Base-by-base conservation (phyloP, 2,113 vertebrate species). In the Riparia riparia region DNA sequence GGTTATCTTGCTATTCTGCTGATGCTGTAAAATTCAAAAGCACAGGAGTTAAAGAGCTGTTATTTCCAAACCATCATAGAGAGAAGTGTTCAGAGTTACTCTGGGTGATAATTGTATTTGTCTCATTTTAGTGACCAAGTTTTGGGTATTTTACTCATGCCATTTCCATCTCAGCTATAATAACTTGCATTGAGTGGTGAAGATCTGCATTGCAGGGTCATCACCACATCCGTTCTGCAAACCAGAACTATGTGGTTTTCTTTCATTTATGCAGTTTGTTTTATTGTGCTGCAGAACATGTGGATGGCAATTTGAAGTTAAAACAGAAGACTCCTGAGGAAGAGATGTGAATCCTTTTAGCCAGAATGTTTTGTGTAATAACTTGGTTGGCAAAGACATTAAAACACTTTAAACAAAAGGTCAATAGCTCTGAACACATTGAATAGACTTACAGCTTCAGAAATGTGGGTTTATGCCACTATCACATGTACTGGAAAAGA, bases 191-290 rank as follows among this genome's bases (percentile, higher is more conserved):
- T 61, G 31, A 92, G 16, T 37, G 45, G 34, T 78, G 72, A 93
- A 86, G 56, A 65, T 90, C 78, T 86, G 66, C 82, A 39, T 70
- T 90, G 63, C 37, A 86, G 61, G 45, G 76, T 95, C 58, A 42
- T 77, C 51, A 49, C 60, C 60, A 31, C 37, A 49, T 16, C 29
- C 39, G 8, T 72, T 90, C 71, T 77, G 47, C 82, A 72, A 57
- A 88, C 29, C 54, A 76, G 37, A 82, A 39, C 44, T 53, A 53
- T 0, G 0, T 49, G 69, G 80, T 37, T 86, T 69, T 80, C 58
- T 61, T 94, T 84, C 61, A 45, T 81, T 91, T 93, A 58, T 42
- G 56, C 54, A 47, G 18, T 92, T 95, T 90, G 31, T 34, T 94
- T 71, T 86, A 65, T 66, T 79, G 21, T 81, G 45, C 72, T 83